phyloP scores from a whole-genome alignment of 2,113 vertebrate species.

The Bufo gargarizans region DNA sequence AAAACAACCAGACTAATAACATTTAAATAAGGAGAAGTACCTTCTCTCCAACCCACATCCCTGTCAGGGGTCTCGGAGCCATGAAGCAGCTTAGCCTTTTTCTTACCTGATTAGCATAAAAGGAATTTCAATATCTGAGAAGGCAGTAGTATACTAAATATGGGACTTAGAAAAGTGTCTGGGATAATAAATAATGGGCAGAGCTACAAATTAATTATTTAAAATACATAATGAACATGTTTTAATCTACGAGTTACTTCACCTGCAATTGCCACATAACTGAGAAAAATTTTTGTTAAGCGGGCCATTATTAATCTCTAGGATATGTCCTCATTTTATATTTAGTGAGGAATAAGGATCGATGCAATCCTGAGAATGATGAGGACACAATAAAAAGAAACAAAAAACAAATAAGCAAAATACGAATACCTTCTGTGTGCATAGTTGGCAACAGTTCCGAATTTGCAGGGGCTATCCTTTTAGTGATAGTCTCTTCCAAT shows the following conservation, averaged over 20 bases:
- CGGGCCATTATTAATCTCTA: not conserved
- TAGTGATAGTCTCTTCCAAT: too few relatives aligned
- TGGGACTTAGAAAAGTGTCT: not conserved
- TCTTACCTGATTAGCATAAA: not conserved
- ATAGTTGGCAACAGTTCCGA: too few relatives aligned
- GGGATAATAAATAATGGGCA: not conserved
- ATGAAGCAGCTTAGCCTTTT: slow-evolving; percentile 27
- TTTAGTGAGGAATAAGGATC: too few relatives aligned
- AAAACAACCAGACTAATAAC: slow-evolving; percentile 57
- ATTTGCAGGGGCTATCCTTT: too few relatives aligned
- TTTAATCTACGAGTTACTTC: slow-evolving; percentile 1
- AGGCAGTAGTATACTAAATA: too few relatives aligned
- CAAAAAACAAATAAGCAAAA: too few relatives aligned
- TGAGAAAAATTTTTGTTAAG: not conserved
- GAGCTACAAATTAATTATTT: slow-evolving; percentile 11
- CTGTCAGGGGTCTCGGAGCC: slow-evolving; percentile 9
- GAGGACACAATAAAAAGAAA: too few relatives aligned
- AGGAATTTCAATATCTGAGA: not conserved
- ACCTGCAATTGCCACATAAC: not conserved
- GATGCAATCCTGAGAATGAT: too few relatives aligned
- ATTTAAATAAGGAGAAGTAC: slow-evolving; percentile 58
- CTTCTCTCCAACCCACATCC: slow-evolving; percentile 23
- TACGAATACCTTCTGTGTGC: too few relatives aligned
- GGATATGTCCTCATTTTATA: too few relatives aligned
- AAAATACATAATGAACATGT: not conserved